Conservation (phyloP, 2,797 vertebrate genomes). For the Lutra lutra region DNA sequence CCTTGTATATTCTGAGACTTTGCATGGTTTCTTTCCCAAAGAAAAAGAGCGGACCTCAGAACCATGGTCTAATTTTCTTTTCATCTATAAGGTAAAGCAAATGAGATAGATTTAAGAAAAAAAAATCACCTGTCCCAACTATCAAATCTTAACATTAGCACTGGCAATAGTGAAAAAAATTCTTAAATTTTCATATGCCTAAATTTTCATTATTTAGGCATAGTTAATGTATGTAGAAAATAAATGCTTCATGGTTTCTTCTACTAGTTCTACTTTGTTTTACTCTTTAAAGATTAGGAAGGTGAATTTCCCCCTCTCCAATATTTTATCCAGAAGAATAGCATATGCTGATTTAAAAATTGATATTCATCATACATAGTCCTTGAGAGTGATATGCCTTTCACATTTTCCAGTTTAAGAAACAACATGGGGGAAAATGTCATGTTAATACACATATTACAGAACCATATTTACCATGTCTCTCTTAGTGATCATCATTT, state of each 20-base stretch:
- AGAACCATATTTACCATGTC: slow-evolving; percentile 51
- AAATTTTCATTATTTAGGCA: slow-evolving; percentile 23
- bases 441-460: slow-evolving; percentile 42
- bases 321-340: slow-evolving; percentile 46
- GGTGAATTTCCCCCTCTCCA: background rate
- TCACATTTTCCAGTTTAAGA: slow-evolving; percentile 53
- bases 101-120: slow-evolving; percentile 46
- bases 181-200: slow-evolving; percentile 46
- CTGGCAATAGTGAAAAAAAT: slow-evolving; percentile 24
- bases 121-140: slow-evolving; percentile 52
- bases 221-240: slow-evolving; percentile 52
- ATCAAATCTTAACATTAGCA: slow-evolving; percentile 43
- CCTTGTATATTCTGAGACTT: slow-evolving; percentile 98
- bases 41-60: slow-evolving; percentile 99
- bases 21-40: slow-evolving; percentile 99
- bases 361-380: background rate
- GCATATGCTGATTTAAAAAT: slow-evolving; percentile 23
- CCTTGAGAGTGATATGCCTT: slow-evolving; percentile 37
- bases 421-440: background rate
- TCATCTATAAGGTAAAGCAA: slow-evolving; percentile 93
- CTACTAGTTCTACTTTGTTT: slow-evolving; percentile 63
- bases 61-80: slow-evolving; percentile 99
- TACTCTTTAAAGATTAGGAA: slow-evolving; percentile 50
- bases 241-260: slow-evolving; percentile 56
- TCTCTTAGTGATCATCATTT: slow-evolving; percentile 58